phyloP scores from a whole-genome alignment of 2,888 invertebrate species.

The Hecatera dysodea region DNA sequence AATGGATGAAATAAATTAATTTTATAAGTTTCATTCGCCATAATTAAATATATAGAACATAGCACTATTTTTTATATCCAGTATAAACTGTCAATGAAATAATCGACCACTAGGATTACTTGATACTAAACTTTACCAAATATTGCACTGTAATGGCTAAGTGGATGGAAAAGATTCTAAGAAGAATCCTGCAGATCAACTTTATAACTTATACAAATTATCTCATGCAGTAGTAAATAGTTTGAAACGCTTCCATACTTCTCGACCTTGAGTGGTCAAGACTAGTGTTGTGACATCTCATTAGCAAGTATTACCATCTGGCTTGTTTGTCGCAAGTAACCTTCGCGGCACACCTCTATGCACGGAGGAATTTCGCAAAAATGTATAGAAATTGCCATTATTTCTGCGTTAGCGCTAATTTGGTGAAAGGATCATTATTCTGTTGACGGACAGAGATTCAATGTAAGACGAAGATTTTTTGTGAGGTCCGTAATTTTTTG shows the following conservation, averaged over 20 bases:
- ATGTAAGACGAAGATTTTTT: not conserved
- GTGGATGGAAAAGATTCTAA: not conserved
- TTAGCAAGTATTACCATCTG: slow-evolving; percentile 64
- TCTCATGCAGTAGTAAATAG: slow-evolving; percentile 30
- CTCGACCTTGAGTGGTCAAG: slow-evolving; percentile 54
- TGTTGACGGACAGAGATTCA: not conserved
- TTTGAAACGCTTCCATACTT: slow-evolving; percentile 46
- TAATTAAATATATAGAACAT: too few relatives aligned
- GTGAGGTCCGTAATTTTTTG: not conserved
- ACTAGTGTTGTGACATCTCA: slow-evolving; percentile 60
- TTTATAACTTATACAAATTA: not conserved
- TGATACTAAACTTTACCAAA: too few relatives aligned
- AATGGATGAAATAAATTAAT: too few relatives aligned
- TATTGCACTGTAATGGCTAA: too few relatives aligned
- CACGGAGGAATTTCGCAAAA: slow-evolving; percentile 65
- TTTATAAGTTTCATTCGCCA: too few relatives aligned
- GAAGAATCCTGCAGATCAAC: not conserved
- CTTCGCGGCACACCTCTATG: slow-evolving; percentile 57
- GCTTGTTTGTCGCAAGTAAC: slow-evolving; percentile 65
- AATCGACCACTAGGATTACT: too few relatives aligned
- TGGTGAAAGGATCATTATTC: slow-evolving; percentile 14
- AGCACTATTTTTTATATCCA: too few relatives aligned
- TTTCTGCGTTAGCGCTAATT: slow-evolving; percentile 22
- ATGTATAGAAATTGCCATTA: slow-evolving; percentile 44
- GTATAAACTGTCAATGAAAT: too few relatives aligned